Percentiles rank a stretch among this genome's conserved stretches.
phyloP scores from a whole-genome alignment of 2,113 vertebrate genomes.

The Mormyrus lacerda region DNA sequence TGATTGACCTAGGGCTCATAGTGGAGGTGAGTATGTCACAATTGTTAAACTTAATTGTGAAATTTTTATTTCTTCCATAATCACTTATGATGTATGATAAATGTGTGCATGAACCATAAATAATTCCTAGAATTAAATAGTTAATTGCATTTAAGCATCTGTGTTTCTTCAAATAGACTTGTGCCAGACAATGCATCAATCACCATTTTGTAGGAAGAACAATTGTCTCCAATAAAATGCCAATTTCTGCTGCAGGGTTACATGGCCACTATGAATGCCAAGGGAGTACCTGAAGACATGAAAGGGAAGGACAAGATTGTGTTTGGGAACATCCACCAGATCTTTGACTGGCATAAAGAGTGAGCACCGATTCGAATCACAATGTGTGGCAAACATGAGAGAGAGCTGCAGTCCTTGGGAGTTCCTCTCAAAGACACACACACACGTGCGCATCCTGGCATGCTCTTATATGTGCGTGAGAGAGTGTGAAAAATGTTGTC shows the following conservation, averaged over 20 bases:
- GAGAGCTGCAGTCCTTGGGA: background rate
- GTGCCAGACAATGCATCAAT: background rate
- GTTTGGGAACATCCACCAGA: constrained; percentile 85
- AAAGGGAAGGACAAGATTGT: constrained; percentile 82
- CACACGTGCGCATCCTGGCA: background rate
- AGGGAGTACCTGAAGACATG: constrained; percentile 74
- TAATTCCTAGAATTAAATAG: background rate
- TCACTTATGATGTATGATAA: background rate
- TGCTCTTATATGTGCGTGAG: background rate
- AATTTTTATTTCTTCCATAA: background rate
- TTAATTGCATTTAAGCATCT: background rate
- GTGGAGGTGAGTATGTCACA: constrained; percentile 64
- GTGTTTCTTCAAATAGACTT: background rate
- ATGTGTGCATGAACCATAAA: background rate
- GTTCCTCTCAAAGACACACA: background rate
- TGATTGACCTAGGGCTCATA: constrained; percentile 78
- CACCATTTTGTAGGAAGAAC: background rate
- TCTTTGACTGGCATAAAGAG: constrained; percentile 86
- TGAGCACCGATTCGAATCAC: constrained; percentile 48
- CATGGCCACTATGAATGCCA: constrained; percentile 70
- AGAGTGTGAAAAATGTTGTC: background rate
- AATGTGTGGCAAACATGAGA: background rate
- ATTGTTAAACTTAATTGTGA: background rate
- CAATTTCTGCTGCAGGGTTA: constrained; percentile 62
- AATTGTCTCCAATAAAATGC: background rate